Percentiles rank a stretch among this genome's conserved stretches.
Conservation (phyloP, 2,113 vertebrate species). For the Glaucomys volans region DNA sequence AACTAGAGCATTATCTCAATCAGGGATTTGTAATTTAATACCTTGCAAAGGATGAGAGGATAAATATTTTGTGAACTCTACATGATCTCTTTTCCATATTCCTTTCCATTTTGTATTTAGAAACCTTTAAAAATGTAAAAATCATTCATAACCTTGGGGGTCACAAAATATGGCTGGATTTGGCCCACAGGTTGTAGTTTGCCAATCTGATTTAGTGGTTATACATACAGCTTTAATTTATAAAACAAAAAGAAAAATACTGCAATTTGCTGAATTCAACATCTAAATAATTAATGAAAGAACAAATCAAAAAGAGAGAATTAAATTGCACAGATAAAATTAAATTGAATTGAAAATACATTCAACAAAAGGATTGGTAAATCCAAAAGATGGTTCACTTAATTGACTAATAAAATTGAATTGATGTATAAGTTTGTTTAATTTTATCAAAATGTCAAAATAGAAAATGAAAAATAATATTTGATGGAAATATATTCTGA, state of each 20-base stretch:
- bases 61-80: background rate
- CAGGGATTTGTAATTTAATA: background rate
- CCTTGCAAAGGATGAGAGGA: background rate
- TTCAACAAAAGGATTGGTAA: background rate
- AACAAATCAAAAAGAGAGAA: background rate
- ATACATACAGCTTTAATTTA: background rate
- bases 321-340: background rate
- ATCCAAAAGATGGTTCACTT: background rate
- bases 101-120: background rate
- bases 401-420: background rate
- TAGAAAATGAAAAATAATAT: constrained; percentile 6
- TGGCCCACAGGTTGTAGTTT: background rate
- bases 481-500: background rate
- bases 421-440: background rate
- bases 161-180: background rate
- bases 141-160: background rate
- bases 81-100: background rate
- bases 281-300: constrained; percentile 27
- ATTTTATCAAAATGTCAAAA: constrained; percentile 17
- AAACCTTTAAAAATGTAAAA: background rate
- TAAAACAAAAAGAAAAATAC: background rate
- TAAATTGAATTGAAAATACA: constrained; percentile 43
- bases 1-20: background rate
- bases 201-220: background rate
- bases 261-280: background rate